These are phyloP conservation scores for Melitaea athalia DNA, from an alignment of 2,888 invertebrate genomes.

Conservation along the genomic window DNA sequence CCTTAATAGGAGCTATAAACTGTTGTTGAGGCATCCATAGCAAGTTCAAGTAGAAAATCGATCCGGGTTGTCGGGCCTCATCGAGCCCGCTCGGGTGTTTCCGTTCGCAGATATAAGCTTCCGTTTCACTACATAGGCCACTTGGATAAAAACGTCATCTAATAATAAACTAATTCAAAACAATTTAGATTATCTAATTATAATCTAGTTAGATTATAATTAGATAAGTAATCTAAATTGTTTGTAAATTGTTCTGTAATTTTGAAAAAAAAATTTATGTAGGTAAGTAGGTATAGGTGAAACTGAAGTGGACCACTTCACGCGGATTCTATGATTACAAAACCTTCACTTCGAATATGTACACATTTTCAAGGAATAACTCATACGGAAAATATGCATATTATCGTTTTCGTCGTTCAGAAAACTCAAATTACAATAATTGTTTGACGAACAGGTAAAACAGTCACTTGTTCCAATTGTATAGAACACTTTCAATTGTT, in stretches of 20 bases:
- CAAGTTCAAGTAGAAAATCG: conserved; percentile 70
- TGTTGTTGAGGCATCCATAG: conserved; percentile 49
- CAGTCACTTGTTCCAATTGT: no score
- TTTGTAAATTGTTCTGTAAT: no score
- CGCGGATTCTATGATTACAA: conserved; percentile 16
- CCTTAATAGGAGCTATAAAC: conserved; percentile 49
- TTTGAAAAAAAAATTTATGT: no score
- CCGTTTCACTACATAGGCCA: conserved; percentile 11
- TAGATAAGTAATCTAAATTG: no score
- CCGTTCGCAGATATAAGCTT: conserved; percentile 24
- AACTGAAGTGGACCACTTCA: conserved; percentile 23
- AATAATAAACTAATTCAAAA: no score
- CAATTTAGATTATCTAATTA: no score
- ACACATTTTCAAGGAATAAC: conserved; percentile 2
- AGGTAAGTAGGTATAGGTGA: not conserved
- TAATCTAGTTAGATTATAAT: no score
- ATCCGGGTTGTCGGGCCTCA: conserved; percentile 55
- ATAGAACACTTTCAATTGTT: no score
- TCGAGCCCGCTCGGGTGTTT: conserved; percentile 49
- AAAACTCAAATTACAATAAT: no score
- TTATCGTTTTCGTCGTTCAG: not conserved
- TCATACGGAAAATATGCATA: not conserved
- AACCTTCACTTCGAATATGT: conserved; percentile 5
- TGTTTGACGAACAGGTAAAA: no score
- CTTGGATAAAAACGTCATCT: conserved; percentile 1